Conservation (phyloP, 2,888 invertebrate species). For the Aleiodes testaceus region DNA sequence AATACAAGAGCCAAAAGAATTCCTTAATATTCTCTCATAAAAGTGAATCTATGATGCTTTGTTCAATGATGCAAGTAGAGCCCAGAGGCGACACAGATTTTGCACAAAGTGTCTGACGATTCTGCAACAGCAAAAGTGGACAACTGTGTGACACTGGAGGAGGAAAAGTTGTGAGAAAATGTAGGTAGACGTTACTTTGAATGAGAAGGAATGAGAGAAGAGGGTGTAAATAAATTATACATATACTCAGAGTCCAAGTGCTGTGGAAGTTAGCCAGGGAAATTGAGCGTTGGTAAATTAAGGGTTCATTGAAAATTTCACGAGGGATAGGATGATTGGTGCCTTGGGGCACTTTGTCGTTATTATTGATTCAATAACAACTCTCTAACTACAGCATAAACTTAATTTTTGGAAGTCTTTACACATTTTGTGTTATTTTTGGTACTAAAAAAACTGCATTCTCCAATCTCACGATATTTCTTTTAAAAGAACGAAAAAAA, state of each 20-base stretch:
- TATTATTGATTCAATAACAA: too few relatives aligned
- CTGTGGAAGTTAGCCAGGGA: background rate
- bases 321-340: background rate
- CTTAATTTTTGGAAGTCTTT: too few relatives aligned
- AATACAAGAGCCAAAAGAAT: background rate
- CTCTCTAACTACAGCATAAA: too few relatives aligned
- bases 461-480: background rate
- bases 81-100: background rate
- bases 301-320: slow-evolving; percentile 24
- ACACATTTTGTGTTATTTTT: background rate
- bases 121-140: background rate
- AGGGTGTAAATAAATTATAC: slow-evolving; percentile 28
- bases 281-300: slow-evolving; percentile 28
- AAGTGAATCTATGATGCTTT: background rate
- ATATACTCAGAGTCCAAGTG: background rate
- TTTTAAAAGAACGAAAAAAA: background rate
- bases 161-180: background rate
- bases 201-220: background rate
- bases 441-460: background rate
- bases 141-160: background rate
- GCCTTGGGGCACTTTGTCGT: too few relatives aligned
- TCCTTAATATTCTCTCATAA: background rate
- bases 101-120: background rate
- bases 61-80: background rate
- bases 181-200: background rate